Percentiles rank a stretch among this genome's conserved stretches.
Conservation (phyloP, 1,140 invertebrate genomes). For the Babylonia areolata region DNA sequence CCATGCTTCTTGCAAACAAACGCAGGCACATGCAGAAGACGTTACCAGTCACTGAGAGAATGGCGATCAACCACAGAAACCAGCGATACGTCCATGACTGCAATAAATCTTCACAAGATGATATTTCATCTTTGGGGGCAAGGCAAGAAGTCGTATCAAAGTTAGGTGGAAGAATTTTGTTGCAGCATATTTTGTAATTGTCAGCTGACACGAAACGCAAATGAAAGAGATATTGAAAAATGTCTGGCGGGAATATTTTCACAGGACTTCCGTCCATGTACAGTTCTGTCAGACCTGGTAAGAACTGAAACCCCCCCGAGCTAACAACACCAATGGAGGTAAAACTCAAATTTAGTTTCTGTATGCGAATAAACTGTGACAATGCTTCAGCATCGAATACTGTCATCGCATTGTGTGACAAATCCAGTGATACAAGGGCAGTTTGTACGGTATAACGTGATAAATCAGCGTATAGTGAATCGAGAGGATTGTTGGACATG, state of each 20-base stretch:
- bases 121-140: neutral
- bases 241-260: neutral
- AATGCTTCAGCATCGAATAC: neutral
- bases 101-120: slow-evolving; percentile 9
- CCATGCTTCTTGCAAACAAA: neutral
- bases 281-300: neutral
- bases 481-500: neutral
- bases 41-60: neutral
- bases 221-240: neutral
- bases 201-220: neutral
- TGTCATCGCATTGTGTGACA: neutral
- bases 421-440: neutral
- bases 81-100: neutral
- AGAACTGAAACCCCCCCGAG: neutral
- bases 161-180: neutral
- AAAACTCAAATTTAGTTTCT: neutral
- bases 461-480: neutral
- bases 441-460: neutral
- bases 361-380: neutral
- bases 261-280: slow-evolving; percentile 11
- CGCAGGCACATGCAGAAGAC: neutral
- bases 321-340: neutral
- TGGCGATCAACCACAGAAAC: neutral
- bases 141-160: neutral
- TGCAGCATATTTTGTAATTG: neutral